Base-by-base conservation (phyloP, 2,888 invertebrate genomes). In the Danaus chrysippus region DNA sequence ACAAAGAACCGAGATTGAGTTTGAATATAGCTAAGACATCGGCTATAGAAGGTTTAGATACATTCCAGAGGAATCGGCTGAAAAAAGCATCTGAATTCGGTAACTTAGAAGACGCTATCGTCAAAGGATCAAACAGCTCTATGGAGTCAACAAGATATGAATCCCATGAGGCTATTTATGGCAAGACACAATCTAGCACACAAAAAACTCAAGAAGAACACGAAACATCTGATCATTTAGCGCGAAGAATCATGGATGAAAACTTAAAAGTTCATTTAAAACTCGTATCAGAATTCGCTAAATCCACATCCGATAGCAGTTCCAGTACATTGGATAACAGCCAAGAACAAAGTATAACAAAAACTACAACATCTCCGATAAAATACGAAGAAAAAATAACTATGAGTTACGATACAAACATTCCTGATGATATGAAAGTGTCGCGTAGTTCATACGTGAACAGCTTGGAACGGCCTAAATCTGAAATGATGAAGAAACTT, bases 11-110 rank as follows among this genome's bases (percentile, higher is more conserved):
- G 3, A 80, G 92, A 68, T 77, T 93, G 58, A 93, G 92, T 66
- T 71, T 91, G 44, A 91, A 91, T 67, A 88, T 91, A 63, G 82
- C 87, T 43, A 91, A 91, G 71, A 76, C 87, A 13, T 83, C 93
- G 9, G 92, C 93, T 42, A 85, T 94, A 68, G 94, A 94, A 76
- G 93, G 94, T 10, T 84, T 94, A 54, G 94, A 92, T 61, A 93
- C 94, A 6, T 94, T 94, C 77, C 94, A 94, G 72, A 89, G 93
- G 69, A 93, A 93, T 67, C 91, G 94, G 56, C 78, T 95, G 61
- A 95, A 95, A 78, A 95, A 95, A 75, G 95, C 92, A 0, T 94
- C 93, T 5, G 94, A 95, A 73, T 95, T 95, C 92, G 95, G 94
- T 2, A 95, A 94, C 68, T 86, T 95, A 68, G 95, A 95, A 79